phyloP scores from a whole-genome alignment of 2,113 vertebrate species.

The Peromyscus californicus region DNA sequence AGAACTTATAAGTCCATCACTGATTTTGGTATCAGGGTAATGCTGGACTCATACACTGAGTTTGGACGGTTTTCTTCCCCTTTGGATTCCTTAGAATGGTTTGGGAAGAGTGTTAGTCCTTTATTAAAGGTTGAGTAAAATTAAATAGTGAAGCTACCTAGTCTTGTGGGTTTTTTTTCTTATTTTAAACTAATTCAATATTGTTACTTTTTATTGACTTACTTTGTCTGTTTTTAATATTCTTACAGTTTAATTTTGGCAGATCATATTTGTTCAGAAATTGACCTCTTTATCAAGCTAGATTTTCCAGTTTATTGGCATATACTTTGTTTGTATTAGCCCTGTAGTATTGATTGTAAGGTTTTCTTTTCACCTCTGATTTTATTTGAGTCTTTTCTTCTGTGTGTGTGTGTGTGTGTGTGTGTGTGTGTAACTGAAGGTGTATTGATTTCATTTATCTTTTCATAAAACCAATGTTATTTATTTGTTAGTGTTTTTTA shows the following conservation, averaged over 20 bases:
- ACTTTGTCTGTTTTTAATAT: neutral
- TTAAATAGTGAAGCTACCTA: neutral
- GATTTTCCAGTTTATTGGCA: neutral
- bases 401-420: too few species aligned
- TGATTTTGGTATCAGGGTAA: neutral
- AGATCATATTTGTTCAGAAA: neutral
- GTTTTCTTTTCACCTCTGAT: neutral
- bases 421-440: neutral
- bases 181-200: neutral
- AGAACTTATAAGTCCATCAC: neutral
- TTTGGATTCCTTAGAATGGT: neutral
- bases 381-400: neutral
- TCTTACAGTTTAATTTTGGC: neutral
- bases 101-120: neutral
- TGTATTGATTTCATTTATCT: neutral
- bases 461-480: neutral
- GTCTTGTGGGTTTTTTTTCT: neutral
- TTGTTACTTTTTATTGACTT: neutral
- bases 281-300: neutral
- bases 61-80: neutral
- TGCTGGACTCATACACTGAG: neutral
- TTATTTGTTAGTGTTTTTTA: neutral
- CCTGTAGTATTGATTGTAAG: neutral
- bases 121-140: neutral
- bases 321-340: neutral